Percentiles rank a stretch among this genome's conserved stretches.
Conservation (phyloP, 1,140 invertebrate genomes). For the Sycophaga agraensis region DNA sequence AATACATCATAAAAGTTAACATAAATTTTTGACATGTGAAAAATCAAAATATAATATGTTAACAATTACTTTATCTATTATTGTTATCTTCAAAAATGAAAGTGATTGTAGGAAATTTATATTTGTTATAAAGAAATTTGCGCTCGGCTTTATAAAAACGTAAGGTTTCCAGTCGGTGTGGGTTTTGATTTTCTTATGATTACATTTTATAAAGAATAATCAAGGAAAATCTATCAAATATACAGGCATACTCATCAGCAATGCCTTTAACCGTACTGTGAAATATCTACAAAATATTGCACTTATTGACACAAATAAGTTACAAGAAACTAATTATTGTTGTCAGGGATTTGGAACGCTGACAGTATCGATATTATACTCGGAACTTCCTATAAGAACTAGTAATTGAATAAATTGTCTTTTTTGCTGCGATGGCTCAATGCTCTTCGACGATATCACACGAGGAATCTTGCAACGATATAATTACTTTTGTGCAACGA, state of each 20-base stretch:
- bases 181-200: conserved; percentile 7
- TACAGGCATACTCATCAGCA: background rate
- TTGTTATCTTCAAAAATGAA: no score
- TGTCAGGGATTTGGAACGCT: conserved; percentile 32
- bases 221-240: conserved; percentile 7
- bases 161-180: conserved; percentile 1
- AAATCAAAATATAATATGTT: no score
- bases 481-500: conserved; percentile 25
- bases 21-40: no score
- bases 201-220: conserved; percentile 18
- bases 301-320: conserved; percentile 18
- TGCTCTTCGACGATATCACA: conserved; percentile 21
- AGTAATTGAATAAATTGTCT: conserved; percentile 10
- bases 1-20: no score
- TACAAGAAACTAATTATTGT: no score
- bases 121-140: conserved; percentile 18
- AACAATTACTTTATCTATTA: no score
- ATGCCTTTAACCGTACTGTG: conserved; percentile 18
- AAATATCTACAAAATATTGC: conserved; percentile 18
- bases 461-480: no score
- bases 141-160: conserved; percentile 7
- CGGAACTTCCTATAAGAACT: conserved; percentile 10
- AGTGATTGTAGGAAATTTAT: conserved; percentile 16
- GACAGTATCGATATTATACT: conserved; percentile 25
- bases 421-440: conserved; percentile 23